Percentiles rank a stretch among this genome's conserved stretches.
phyloP scores from a whole-genome alignment of 2,888 invertebrate genomes.

The Drosophila kambysellisi region DNA sequence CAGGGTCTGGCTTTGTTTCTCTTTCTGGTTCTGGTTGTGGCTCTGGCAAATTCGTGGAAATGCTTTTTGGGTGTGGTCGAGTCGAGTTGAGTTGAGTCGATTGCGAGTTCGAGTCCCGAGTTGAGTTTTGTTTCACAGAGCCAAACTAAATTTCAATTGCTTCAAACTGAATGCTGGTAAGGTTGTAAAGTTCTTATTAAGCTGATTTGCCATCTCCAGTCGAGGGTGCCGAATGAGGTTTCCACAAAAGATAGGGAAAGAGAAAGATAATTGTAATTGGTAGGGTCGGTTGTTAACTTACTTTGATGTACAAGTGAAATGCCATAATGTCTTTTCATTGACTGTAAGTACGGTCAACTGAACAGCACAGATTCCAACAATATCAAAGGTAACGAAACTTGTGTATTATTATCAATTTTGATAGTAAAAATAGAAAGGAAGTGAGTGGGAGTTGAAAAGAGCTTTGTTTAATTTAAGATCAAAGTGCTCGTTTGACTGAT shows the following conservation, averaged over 20 bases:
- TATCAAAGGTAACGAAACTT: constrained; percentile 1
- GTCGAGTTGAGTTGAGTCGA: constrained; percentile 16
- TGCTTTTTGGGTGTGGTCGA: constrained; percentile 43
- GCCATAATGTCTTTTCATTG: constrained; percentile 29
- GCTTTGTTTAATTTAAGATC: background rate
- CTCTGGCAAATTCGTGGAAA: constrained; percentile 35
- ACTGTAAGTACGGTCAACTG: constrained; percentile 10
- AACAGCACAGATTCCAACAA: background rate
- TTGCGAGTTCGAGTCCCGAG: background rate
- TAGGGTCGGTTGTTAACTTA: constrained; percentile 8
- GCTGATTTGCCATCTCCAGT: constrained; percentile 28
- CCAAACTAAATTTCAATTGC: constrained; percentile 62
- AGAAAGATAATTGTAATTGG: constrained; percentile 32
- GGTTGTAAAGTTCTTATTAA: constrained; percentile 59
- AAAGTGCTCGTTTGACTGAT: background rate
- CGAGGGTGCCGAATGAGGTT: constrained; percentile 14
- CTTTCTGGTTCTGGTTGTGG: constrained; percentile 7
- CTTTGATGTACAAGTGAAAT: constrained; percentile 30
- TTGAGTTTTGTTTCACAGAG: constrained; percentile 21
- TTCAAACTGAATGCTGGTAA: constrained; percentile 25
- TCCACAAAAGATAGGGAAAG: constrained; percentile 20
- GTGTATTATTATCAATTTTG: background rate
- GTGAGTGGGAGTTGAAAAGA: background rate
- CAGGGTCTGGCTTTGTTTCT: constrained; percentile 2
- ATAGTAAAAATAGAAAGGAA: background rate